A percentile compares a stretch with the other conserved stretches of the same genome.
phyloP scores from a whole-genome alignment of 2,888 invertebrate genomes.

The Eilema caniola region DNA sequence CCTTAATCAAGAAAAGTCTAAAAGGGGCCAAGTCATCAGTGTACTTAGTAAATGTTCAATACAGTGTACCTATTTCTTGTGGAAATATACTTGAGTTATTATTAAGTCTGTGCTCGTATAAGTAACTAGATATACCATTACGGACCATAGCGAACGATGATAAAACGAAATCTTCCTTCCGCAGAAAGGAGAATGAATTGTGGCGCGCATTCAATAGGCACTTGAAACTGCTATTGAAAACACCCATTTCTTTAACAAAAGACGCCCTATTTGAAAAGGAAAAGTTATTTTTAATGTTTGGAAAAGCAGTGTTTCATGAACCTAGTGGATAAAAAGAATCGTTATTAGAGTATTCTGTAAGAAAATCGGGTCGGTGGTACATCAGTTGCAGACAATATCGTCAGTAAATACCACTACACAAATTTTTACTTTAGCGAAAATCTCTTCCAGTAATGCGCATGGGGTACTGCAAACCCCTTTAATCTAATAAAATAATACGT shows the following conservation, averaged over 20 bases:
- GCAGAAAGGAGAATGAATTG: conserved; percentile 33
- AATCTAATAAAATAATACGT: too few species aligned
- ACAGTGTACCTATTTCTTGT: neutral
- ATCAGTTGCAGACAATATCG: neutral
- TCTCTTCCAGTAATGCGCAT: neutral
- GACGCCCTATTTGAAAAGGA: conserved; percentile 51
- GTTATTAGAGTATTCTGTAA: neutral
- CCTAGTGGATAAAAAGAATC: neutral
- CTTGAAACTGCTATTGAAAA: conserved; percentile 44
- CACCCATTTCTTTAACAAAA: conserved; percentile 44
- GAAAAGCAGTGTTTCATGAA: conserved; percentile 27
- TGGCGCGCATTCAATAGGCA: conserved; percentile 37
- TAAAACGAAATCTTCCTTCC: conserved; percentile 26
- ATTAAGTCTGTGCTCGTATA: neutral
- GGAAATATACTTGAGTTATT: neutral
- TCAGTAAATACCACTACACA: neutral
- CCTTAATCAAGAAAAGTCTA: neutral
- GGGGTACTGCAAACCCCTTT: neutral
- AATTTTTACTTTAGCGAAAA: neutral
- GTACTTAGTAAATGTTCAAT: neutral
- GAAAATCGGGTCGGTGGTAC: neutral
- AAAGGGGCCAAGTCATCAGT: neutral
- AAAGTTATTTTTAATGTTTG: conserved; percentile 50
- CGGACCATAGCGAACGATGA: conserved; percentile 24
- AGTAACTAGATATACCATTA: conserved; percentile 2